Evolutionary conservation across 1,140 invertebrate genomes (phyloP), one percentile per base, ranked within the genome.

Genomic region (Papilio dardanus): DNA sequence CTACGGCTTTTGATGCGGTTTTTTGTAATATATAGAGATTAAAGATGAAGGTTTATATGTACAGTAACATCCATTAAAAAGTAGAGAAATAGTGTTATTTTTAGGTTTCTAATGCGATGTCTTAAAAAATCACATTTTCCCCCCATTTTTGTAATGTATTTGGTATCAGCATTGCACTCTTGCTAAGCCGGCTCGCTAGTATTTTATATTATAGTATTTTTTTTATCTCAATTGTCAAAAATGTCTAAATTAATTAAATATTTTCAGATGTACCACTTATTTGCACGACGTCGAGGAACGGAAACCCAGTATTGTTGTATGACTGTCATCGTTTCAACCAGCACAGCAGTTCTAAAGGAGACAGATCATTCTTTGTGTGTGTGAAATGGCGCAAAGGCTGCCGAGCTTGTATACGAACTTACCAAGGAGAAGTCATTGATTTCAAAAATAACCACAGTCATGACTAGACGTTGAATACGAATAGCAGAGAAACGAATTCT

Each of bases 291-390:
- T 79, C 86, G 12, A 83, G 67, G 58, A 71, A 42, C 19, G 86
- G 85, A 3, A 88, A 83, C 28, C 77, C 81, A 0, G 79, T 79
- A 24, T 68, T 83, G 3, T 24, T 79, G 2, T 65, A 77, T 35
- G 76, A 76, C 21, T 78, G 79, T 0, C 77, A 74, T 33, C 78
- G 86, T 1, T 87, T 81, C 71, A 84, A 87, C 71, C 74, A 84
- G 40, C 82, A 86, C 76, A 82, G 79, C 35, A 84, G 75, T 21
- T 81, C 76, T 2, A 81, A 67, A 37, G 85, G 84, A 0, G 54
- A 79, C 0, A 76, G 46, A 3, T 79, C 79, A 7, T 82, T 79
- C 33, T 90, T 82, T 37, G 79, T 88, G 0, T 90, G 88, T 46
- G 79, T 77, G 8, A 83, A 80, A 28, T 81, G 82, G 77, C 37